Base-by-base conservation (phyloP, 2,888 invertebrate genomes). In the Noctua janthina region DNA sequence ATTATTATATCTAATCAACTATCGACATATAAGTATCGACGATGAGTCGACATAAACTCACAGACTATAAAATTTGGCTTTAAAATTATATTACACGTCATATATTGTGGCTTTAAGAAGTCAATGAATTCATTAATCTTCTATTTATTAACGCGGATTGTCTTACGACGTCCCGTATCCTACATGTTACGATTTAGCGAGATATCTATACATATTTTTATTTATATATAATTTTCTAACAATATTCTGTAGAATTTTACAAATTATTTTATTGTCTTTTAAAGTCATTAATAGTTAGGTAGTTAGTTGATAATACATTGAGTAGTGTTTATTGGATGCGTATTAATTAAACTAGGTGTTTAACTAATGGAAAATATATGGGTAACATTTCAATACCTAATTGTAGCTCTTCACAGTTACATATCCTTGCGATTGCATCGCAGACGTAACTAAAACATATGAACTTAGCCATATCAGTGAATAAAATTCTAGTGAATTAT, bases 61-160 rank as follows among this genome's bases (percentile, higher is more conserved):
- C 97, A 97, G 97, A 97, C 97, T 97, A 96, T 95, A 79, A 96
- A 95, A 97, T 96, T 97, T 97, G 97, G 97, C 97, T 97, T 97
- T 97, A 97, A 97, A 96, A 93, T 92, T 94, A 94, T 96, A 96
- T 96, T 92, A 96, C 95, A 94, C 75, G 90, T 90, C 95, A 95
- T 95, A 92, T 95, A 95, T 95, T 94, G 93, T 95, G 95, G 95
- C 96, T 96, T 95, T 96, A 96, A 95, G 95, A 94, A 96, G 96
- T 95, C 96, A 95, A 94, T 94, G 88, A 94, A 95, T 92, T 94
- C 95, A 95, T 95, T 94, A 93, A 93, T 92, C 93, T 94, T 95
- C 94, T 96, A 96, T 95, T 94, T 94, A 95, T 94, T 93, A 92
- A 91, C 88, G 89, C 82, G 93, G 93, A 91, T 91, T 79, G 85